These are phyloP conservation scores for Bombyx huttoni DNA, from an alignment of 2,888 invertebrate species.

Conservation along the genomic window DNA sequence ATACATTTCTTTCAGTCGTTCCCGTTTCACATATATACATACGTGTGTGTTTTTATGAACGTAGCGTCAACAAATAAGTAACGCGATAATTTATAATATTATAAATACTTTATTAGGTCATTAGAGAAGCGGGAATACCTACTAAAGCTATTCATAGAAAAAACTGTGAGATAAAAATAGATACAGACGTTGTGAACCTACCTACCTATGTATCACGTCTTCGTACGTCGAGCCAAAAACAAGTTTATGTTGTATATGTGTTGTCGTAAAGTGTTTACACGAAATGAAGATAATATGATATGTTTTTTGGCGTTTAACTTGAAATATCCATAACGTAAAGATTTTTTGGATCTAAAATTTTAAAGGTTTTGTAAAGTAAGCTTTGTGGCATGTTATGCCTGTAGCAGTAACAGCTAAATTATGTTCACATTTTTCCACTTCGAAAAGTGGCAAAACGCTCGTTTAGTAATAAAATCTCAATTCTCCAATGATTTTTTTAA, in stretches of 20 bases:
- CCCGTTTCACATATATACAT: neutral
- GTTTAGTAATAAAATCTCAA: too few species aligned
- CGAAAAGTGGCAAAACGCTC: neutral
- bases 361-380: too few species aligned
- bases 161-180: conserved; percentile 38
- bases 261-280: neutral
- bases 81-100: neutral
- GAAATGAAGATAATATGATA: neutral
- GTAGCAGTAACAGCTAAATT: too few species aligned
- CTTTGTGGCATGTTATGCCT: too few species aligned
- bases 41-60: too few species aligned
- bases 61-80: too few species aligned
- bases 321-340: neutral
- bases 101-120: neutral
- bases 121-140: conserved; percentile 2
- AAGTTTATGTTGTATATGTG: conserved; percentile 16
- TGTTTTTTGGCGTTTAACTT: neutral
- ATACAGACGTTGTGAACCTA: conserved; percentile 16
- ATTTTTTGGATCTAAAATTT: too few species aligned
- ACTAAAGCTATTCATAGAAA: conserved; percentile 31
- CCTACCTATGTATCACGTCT: conserved; percentile 19
- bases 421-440: neutral
- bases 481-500: too few species aligned
- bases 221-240: conserved; percentile 29
- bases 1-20: neutral